Evolutionary conservation across 2,113 vertebrate species (phyloP).

Genomic region (Myrmecobius fasciatus): DNA sequence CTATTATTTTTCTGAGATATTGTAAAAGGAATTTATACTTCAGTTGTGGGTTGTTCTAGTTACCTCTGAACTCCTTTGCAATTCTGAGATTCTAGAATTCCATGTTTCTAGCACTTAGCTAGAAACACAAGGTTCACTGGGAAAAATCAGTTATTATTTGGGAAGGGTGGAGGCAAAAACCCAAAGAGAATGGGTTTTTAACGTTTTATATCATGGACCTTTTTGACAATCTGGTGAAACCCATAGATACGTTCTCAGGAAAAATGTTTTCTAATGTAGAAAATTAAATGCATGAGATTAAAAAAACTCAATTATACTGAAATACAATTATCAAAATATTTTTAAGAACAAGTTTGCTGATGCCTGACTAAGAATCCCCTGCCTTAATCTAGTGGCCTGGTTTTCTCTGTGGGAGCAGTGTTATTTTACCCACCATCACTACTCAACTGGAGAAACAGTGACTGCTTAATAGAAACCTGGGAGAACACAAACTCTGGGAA

Average conservation of each 20-base stretch:
- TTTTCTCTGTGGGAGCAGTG: background rate
- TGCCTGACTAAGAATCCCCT: too few relatives aligned
- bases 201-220: background rate
- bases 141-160: background rate
- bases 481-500: background rate
- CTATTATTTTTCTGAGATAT: slow-evolving; percentile 5
- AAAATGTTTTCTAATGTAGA: background rate
- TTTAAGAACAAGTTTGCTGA: background rate
- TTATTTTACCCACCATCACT: background rate
- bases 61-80: background rate
- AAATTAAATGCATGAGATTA: background rate
- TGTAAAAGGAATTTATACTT: background rate
- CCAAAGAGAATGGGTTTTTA: background rate
- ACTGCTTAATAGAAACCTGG: too few relatives aligned
- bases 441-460: background rate
- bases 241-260: background rate
- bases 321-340: background rate
- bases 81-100: background rate
- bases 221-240: background rate
- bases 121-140: background rate
- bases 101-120: background rate
- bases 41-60: background rate
- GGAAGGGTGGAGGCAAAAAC: background rate
- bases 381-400: background rate
- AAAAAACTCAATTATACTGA: background rate